Conservation (phyloP, 2,797 vertebrate species). For the Dendrocincla tyrannina region DNA sequence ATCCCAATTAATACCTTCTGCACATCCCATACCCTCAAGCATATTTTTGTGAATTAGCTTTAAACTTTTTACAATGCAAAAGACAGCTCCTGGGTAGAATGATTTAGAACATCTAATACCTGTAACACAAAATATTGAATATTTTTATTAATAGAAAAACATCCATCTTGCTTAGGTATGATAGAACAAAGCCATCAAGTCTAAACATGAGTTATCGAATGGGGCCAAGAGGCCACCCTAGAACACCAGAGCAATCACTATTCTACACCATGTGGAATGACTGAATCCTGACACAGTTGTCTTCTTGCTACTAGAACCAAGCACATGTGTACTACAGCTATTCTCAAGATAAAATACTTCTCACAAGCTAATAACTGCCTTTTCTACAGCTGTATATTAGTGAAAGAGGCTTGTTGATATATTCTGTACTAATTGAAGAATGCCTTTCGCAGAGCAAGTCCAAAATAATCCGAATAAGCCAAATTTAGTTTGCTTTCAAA, state of each 20-base stretch:
- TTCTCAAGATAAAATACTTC: neutral
- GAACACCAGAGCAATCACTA: neutral
- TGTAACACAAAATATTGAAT: neutral
- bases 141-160: neutral
- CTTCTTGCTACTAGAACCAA: neutral
- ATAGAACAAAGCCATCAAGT: neutral
- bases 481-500: constrained; percentile 4
- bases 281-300: neutral
- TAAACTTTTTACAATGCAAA: neutral
- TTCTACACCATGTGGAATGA: neutral
- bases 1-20: neutral
- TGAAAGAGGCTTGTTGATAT: neutral
- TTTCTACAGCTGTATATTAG: neutral
- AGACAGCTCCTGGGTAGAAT: neutral
- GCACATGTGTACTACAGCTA: neutral
- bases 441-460: neutral
- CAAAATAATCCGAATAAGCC: constrained; percentile 2
- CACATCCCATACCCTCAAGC: neutral
- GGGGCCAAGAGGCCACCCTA: neutral
- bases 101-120: neutral
- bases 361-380: neutral
- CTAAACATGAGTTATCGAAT: neutral
- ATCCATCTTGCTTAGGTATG: neutral
- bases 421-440: neutral
- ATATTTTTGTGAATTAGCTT: neutral